Evolutionary conservation across 2,797 vertebrate species (phyloP), one percentile per base, ranked within the genome.

Genomic region (Mus minutoides): DNA sequence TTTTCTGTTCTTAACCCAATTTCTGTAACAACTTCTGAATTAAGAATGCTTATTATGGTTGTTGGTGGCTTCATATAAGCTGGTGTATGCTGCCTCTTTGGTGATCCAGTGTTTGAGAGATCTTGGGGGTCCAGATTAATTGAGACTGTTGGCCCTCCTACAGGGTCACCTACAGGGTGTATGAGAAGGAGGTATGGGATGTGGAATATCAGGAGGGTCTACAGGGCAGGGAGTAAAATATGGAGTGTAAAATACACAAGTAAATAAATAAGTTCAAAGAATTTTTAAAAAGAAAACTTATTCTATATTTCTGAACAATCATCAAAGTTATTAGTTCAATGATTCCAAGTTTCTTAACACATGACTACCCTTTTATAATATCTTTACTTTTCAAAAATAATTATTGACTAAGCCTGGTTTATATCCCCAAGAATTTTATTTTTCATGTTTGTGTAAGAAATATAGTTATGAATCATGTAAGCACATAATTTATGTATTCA

Each of bases 401-500:
- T 78, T 92, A 95, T n/a, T 94, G n/a, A 90, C 26, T 12, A 92
- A 92, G 86, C 1, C 6, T 79, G 13, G n/a, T 78, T 92, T 22
- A 82, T 91, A 49, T 52, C 43, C 84, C 46, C 75, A 86, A 67
- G 16, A 96, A 97, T 89, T 58, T 76, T n/a, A 83, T 64, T 94
- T 94, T 69, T 77, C 13, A 69, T 84, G 3, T 58, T 90, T 97
- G 5, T 82, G 49, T 79, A 56, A 49, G 37, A 8, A 93, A 31
- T 80, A n/a, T 9, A 16, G n/a, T 26, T 64, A 91, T 96, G 13
- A 92, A 69, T 95, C 87, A 95, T 37, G 12, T 56, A 64, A 34
- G 58, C 22, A 77, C n/a, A 29, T 80, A 71, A 73, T 95, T 96
- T 96, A 91, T 92, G 34, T 52, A 76, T 80, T 87, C 94, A 85